Percentiles rank a stretch among this genome's conserved stretches.
These are phyloP conservation scores for Macropodus opercularis DNA, from an alignment of 2,797 vertebrate genomes.

Conservation along the genomic window DNA sequence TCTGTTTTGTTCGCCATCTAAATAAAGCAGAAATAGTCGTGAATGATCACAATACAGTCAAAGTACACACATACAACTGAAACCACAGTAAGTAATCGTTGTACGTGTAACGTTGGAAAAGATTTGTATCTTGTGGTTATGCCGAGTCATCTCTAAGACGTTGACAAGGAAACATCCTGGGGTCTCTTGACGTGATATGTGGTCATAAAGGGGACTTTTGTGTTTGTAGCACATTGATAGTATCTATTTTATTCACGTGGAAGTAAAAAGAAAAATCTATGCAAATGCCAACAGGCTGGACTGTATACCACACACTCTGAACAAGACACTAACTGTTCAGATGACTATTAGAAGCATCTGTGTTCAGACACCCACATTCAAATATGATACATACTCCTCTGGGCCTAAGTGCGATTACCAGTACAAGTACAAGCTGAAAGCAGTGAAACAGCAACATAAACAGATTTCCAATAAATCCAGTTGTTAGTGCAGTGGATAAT, in stretches of 20 bases:
- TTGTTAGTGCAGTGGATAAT: constrained; percentile 48
- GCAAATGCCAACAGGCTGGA: background rate
- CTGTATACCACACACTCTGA: background rate
- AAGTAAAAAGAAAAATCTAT: background rate
- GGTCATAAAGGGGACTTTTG: background rate
- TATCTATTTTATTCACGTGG: background rate
- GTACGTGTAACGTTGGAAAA: background rate
- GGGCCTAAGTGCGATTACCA: constrained; percentile 25
- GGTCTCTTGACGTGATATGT: background rate
- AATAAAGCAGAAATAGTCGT: constrained; percentile 55
- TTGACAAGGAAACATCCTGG: background rate
- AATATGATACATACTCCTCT: constrained; percentile 6
- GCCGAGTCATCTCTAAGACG: background rate
- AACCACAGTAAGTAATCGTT: background rate
- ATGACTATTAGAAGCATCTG: constrained; percentile 13
- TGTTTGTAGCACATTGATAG: background rate
- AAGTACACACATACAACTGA: constrained; percentile 1
- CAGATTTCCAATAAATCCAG: too few species aligned
- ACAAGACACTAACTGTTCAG: constrained; percentile 11
- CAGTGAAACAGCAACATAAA: constrained; percentile 43
- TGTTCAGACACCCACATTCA: constrained; percentile 29
- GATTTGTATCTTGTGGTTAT: background rate
- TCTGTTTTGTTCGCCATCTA: constrained; percentile 99
- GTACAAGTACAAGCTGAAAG: constrained; percentile 23
- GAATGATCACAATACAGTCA: background rate